Conservation (phyloP, 2,888 invertebrate genomes). For the Hydriomena furcata region DNA sequence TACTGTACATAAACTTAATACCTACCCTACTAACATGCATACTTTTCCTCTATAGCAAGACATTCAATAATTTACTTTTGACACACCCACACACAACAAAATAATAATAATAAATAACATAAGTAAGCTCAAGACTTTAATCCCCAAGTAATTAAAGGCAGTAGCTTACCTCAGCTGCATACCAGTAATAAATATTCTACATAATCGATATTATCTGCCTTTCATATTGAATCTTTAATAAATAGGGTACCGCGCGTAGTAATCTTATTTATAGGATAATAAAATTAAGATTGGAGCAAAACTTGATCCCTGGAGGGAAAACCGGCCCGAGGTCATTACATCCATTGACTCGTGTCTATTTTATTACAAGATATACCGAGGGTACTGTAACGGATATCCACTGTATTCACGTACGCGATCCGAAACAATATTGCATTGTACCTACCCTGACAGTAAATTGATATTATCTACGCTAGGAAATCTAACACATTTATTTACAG, state of each 20-base stretch:
- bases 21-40: no score
- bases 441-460: constrained; percentile 10
- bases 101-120: no score
- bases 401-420: constrained; percentile 16
- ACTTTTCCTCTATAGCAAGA: no score
- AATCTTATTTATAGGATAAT: constrained; percentile 44
- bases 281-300: constrained; percentile 56
- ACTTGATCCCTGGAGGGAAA: constrained; percentile 46
- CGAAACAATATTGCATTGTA: constrained; percentile 22
- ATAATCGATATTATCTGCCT: not conserved
- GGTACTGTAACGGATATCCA: constrained; percentile 23
- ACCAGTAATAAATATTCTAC: not conserved
- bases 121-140: no score
- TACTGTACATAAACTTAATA: no score
- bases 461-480: not conserved
- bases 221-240: constrained; percentile 16
- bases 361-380: constrained; percentile 42
- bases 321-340: constrained; percentile 52
- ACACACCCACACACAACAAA: not conserved
- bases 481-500: not conserved
- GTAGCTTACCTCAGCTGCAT: no score
- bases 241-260: constrained; percentile 23
- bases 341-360: constrained; percentile 51
- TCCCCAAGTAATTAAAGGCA: no score
- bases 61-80: no score